Conservation (phyloP, 2,888 invertebrate species). For the Platynereis dumerilii region DNA sequence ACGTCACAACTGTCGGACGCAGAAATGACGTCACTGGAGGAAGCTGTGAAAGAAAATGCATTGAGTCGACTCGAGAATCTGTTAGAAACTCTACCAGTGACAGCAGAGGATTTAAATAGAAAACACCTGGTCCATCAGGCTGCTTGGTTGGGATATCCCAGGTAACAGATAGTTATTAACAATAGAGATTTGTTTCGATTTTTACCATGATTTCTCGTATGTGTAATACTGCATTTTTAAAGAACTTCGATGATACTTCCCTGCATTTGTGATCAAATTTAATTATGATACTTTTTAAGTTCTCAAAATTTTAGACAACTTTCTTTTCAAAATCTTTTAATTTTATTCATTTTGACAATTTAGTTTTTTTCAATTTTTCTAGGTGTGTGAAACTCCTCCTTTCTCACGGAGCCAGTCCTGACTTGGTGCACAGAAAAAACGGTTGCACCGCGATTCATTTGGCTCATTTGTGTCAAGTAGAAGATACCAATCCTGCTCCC, state of each 20-base stretch:
- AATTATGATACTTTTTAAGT: too few species aligned
- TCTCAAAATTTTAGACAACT: too few species aligned
- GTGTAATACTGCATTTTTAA: too few species aligned
- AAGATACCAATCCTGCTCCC: slow-evolving; percentile 34
- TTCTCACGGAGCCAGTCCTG: slow-evolving; percentile 34
- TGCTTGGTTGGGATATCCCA: slow-evolving; percentile 38
- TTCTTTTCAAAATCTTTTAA: too few species aligned
- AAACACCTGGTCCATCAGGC: slow-evolving; percentile 37
- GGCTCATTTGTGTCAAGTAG: slow-evolving; percentile 40
- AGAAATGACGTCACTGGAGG: slow-evolving; percentile 35
- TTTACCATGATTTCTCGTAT: too few species aligned
- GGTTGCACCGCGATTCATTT: slow-evolving; percentile 42
- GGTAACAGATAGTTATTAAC: too few species aligned
- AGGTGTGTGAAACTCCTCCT: slow-evolving; percentile 36
- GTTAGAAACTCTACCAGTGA: slow-evolving; percentile 23
- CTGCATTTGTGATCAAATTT: too few species aligned
- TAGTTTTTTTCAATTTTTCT: too few species aligned
- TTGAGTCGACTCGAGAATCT: slow-evolving; percentile 28
- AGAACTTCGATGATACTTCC: too few species aligned
- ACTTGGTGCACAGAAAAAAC: slow-evolving; percentile 36
- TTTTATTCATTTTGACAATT: too few species aligned
- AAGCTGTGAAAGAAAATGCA: slow-evolving; percentile 37
- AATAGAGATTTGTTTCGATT: too few species aligned
- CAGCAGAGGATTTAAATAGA: slow-evolving; percentile 28
- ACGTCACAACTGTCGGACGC: slow-evolving; percentile 18